Evolutionary conservation across 1,140 invertebrate genomes (phyloP).

Genomic region (Drosophila micromelanica): DNA sequence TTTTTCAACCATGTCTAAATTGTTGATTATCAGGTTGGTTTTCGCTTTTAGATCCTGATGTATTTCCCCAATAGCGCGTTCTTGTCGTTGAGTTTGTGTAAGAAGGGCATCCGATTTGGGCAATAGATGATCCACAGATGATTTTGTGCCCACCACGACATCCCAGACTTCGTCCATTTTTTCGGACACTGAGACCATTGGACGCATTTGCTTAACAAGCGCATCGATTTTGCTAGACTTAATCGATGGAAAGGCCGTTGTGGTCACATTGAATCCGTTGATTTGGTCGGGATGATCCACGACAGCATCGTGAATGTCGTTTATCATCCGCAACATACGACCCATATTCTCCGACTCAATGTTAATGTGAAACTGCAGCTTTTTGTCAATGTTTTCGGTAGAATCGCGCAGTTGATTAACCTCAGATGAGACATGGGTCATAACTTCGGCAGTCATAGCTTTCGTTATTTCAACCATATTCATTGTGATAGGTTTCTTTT

Average conservation of each 20-base stretch:
- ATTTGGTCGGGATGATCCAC: conserved; percentile 87
- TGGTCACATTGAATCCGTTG: conserved; percentile 84
- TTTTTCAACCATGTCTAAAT: conserved; percentile 93
- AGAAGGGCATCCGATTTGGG: conserved; percentile 94
- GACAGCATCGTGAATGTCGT: conserved; percentile 91
- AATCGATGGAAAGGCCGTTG: conserved; percentile 85
- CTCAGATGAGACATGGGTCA: conserved; percentile 90
- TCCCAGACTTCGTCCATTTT: conserved; percentile 96
- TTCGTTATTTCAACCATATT: conserved; percentile 92
- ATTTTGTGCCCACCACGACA: conserved; percentile 93
- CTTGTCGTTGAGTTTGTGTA: conserved; percentile 93
- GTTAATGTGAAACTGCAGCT: conserved; percentile 93
- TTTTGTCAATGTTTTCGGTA: conserved; percentile 91
- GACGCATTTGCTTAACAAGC: conserved; percentile 91
- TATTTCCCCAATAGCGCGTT: conserved; percentile 93
- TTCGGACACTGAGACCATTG: conserved; percentile 92
- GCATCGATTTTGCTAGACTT: conserved; percentile 91
- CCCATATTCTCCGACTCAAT: conserved; percentile 92
- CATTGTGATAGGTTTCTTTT: conserved; percentile 92
- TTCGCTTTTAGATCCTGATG: conserved; percentile 92
- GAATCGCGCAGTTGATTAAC: conserved; percentile 90
- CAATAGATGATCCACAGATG: conserved; percentile 92
- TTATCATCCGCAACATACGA: conserved; percentile 90
- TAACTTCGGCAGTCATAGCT: conserved; percentile 90
- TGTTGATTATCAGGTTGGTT: conserved; percentile 94